These are phyloP conservation scores for Boloria selene DNA, from an alignment of 2,888 invertebrate species.

Conservation along the genomic window DNA sequence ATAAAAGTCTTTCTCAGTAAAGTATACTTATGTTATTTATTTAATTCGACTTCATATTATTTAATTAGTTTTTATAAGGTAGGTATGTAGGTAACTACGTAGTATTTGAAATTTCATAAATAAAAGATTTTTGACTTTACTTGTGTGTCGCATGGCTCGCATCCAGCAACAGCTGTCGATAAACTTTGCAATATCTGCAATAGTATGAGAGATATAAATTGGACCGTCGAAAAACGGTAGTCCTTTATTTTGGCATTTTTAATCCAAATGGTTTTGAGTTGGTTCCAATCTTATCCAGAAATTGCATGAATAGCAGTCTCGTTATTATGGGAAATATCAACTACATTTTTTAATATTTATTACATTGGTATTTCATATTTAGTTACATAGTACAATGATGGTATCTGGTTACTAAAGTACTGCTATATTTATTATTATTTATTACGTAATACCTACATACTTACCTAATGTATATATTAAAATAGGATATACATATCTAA, in stretches of 20 bases:
- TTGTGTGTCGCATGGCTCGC: slow-evolving; percentile 24
- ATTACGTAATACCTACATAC: too few relatives aligned
- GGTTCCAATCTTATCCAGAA: not conserved
- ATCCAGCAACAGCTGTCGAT: slow-evolving; percentile 32
- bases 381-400: too few relatives aligned
- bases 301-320: slow-evolving; percentile 10
- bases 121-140: slow-evolving; percentile 6
- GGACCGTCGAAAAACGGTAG: slow-evolving; percentile 19
- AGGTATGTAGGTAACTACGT: too few relatives aligned
- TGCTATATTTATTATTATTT: too few relatives aligned
- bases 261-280: slow-evolving; percentile 11
- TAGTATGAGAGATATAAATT: slow-evolving; percentile 10
- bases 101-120: not conserved
- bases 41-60: too few relatives aligned
- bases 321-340: not conserved
- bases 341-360: not conserved
- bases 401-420: too few relatives aligned
- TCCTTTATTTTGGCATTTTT: slow-evolving; percentile 16
- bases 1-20: too few relatives aligned
- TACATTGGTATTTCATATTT: not conserved
- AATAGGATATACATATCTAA: not conserved
- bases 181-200: slow-evolving; percentile 26
- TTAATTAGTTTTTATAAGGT: too few relatives aligned
- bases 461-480: not conserved
- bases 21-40: too few relatives aligned